Evolutionary conservation across 1,140 invertebrate species (phyloP).

Genomic region (Mycetomoellerius zeteki): DNA sequence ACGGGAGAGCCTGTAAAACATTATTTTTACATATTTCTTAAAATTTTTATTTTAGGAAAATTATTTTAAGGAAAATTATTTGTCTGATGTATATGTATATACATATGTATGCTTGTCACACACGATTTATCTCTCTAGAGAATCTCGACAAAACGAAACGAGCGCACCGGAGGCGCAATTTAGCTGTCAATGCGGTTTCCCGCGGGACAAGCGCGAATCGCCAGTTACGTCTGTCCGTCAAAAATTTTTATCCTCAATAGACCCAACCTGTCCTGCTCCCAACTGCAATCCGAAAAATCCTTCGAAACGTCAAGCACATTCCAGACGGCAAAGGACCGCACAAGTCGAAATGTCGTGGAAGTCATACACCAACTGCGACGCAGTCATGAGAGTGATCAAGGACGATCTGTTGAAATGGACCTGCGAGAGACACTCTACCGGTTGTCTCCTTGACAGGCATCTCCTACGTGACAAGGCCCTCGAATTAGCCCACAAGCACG

Average conservation of each 20-base stretch:
- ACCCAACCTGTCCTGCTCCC: neutral
- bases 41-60: neutral
- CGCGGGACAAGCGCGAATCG: conserved; percentile 35
- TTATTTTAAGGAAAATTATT: neutral
- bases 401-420: conserved; percentile 79
- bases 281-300: conserved; percentile 22
- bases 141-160: conserved; percentile 7
- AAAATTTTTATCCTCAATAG: conserved; percentile 28
- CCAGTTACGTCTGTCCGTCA: neutral
- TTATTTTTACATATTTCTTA: neutral
- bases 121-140: neutral
- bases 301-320: neutral
- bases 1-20: neutral
- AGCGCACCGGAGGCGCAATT: neutral
- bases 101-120: neutral
- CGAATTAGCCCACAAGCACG: conserved; percentile 67
- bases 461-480: conserved; percentile 76
- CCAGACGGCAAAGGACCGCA: neutral
- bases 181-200: conserved; percentile 31
- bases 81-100: neutral
- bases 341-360: neutral
- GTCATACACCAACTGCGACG: neutral
- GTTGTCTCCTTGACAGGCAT: conserved; percentile 70
- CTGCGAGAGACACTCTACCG: conserved; percentile 78
- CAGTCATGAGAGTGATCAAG: conserved; percentile 60